Base-by-base conservation (phyloP, 2,888 invertebrate species). In the Dyspetes luteomarginatus region DNA sequence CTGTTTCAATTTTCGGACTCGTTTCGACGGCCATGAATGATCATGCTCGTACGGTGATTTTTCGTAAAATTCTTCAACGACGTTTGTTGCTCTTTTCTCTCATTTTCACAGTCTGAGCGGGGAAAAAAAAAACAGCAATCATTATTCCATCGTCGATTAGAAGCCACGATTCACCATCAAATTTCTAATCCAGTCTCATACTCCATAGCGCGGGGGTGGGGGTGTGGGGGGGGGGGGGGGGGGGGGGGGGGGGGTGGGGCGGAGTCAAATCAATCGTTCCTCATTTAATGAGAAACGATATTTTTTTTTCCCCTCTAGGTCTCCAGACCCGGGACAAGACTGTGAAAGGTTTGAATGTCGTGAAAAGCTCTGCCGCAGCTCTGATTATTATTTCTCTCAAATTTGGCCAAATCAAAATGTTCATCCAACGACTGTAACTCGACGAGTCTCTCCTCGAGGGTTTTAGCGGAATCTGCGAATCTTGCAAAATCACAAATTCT, bases 311-410 rank as follows among this genome's bases (percentile, higher is more conserved):
- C 86, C 67, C 76, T 89, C 89, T 90, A 91, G 83, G 90, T 91
- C 72, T 91, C 91, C 77, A 91, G 84, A 0, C 91, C 91, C 4
- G 91, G 91, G n/a, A 91, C 91, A 71, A 90, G 86, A 82, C 89
- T 91, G 83, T 91, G 91, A 86, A 91, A 91, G 78, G 91, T 91
- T 74, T 91, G 91, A 41, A 91, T 90, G 75, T 91, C 91, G 83
- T 90, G 91, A 83, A 91, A 90, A 72, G 91, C 90, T 74, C 91
- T 78, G 55, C 91, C 91, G 81, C 91, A 91, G 78, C 90, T 91
- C 82, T 91, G 91, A 77, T 89, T 90, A 80, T 90, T 90, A 81
- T 89, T 90, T 24, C 90, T 88, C 78, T 91, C 91, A 74, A 90
- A 89, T 75, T 91, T 91, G 2, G 88, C 84, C 9, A 90, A 80